These are phyloP conservation scores for Clivina fossor DNA, from an alignment of 2,888 invertebrate genomes.

Conservation along the genomic window DNA sequence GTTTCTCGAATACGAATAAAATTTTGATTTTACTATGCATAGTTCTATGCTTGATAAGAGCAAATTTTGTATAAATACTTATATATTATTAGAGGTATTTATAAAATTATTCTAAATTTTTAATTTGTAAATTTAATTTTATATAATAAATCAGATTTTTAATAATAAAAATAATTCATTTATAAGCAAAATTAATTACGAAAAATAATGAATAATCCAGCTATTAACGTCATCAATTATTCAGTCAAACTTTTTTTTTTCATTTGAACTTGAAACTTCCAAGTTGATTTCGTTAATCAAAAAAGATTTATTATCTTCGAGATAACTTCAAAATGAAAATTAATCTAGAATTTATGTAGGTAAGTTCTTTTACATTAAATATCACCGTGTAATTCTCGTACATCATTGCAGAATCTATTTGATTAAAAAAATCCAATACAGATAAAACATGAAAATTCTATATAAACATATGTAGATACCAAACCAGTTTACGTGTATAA, in stretches of 20 bases:
- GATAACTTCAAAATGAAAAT: constrained; percentile 1
- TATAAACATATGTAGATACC: neutral
- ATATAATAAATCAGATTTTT: too few species aligned
- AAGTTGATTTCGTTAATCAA: constrained; percentile 3
- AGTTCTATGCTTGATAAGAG: too few species aligned
- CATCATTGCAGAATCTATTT: neutral
- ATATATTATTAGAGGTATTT: too few species aligned
- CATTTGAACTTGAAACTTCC: too few species aligned
- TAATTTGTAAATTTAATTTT: too few species aligned
- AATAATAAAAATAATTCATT: too few species aligned
- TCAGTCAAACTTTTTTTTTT: too few species aligned
- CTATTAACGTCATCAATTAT: neutral
- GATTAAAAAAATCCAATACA: too few species aligned
- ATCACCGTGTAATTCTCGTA: neutral
- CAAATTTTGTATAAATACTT: too few species aligned
- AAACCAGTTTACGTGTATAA: neutral
- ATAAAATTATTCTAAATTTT: too few species aligned
- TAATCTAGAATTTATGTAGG: constrained; percentile 2
- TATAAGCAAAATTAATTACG: neutral
- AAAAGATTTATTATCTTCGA: neutral
- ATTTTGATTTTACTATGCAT: too few species aligned
- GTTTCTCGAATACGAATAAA: too few species aligned
- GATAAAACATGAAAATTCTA: neutral
- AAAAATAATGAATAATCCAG: neutral
- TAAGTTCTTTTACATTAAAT: constrained; percentile 14